phyloP scores from a whole-genome alignment of 2,888 invertebrate species.

The Neoascia interrupta region DNA sequence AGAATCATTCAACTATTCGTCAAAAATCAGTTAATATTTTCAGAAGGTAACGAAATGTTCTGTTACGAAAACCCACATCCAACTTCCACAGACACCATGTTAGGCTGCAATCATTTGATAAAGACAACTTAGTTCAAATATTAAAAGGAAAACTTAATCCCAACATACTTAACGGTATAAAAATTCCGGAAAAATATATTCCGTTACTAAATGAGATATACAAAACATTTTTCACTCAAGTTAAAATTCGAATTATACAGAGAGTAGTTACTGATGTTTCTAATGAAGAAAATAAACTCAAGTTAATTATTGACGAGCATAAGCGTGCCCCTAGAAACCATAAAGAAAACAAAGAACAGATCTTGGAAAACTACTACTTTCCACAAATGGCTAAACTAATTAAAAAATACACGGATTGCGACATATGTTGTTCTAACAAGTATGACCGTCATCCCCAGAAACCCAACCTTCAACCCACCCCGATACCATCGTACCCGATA shows the following conservation, averaged over 20 bases:
- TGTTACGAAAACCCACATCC: conserved; percentile 28
- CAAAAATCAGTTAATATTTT: conserved; percentile 33
- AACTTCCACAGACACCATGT: background rate
- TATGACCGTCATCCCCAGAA: conserved; percentile 18
- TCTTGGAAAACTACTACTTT: conserved; percentile 24
- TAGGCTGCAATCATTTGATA: conserved; percentile 8
- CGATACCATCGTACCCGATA: conserved; percentile 15
- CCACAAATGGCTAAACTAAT: conserved; percentile 17
- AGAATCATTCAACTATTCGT: conserved; percentile 38
- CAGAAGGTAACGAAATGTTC: conserved; percentile 26
- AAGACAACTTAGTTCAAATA: conserved; percentile 5
- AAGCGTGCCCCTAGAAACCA: conserved; percentile 30
- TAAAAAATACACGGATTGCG: conserved; percentile 6
- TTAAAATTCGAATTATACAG: conserved; percentile 21
- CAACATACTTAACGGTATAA: conserved; percentile 16
- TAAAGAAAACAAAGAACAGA: conserved; percentile 36
- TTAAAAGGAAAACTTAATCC: conserved; percentile 25
- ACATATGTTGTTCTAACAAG: conserved; percentile 8
- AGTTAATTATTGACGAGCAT: conserved; percentile 21
- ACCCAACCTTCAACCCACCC: conserved; percentile 20
- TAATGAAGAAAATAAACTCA: conserved; percentile 12
- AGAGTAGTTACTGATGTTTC: conserved; percentile 2
- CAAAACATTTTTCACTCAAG: conserved; percentile 7
- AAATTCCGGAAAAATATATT: conserved; percentile 15
- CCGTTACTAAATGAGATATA: conserved; percentile 17